Evolutionary conservation across 2,113 vertebrate genomes (phyloP).

Genomic region (Pelecanoides urinatrix): DNA sequence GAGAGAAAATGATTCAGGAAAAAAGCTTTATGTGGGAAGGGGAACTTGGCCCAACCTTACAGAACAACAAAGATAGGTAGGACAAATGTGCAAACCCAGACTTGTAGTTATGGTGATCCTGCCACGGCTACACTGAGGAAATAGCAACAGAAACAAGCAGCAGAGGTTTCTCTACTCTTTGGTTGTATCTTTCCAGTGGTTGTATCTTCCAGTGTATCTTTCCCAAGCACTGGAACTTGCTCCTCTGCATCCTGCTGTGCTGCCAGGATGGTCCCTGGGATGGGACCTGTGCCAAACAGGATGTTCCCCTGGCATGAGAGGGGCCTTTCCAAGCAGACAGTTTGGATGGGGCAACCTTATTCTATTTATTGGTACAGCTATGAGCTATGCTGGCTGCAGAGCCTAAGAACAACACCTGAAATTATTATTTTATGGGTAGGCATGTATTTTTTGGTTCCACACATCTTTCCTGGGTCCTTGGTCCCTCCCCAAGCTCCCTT

Average conservation of each 20-base stretch:
- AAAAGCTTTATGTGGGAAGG: background rate
- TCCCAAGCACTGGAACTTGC: background rate
- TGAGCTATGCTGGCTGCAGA: background rate
- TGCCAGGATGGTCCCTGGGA: background rate
- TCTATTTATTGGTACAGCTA: background rate
- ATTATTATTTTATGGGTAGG: background rate
- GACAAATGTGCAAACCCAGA: background rate
- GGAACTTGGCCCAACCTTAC: background rate
- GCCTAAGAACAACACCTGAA: background rate
- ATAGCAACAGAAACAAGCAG: background rate
- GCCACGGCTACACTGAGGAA: fast-evolving
- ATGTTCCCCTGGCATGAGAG: background rate
- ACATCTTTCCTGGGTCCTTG: background rate
- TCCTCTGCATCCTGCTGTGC: background rate
- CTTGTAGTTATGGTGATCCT: background rate
- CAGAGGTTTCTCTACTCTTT: background rate
- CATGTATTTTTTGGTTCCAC: background rate
- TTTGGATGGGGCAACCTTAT: background rate
- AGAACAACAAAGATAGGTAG: background rate
- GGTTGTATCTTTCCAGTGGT: background rate
- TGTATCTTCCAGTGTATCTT: no score
- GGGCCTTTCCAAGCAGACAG: background rate
- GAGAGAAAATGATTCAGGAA: background rate
- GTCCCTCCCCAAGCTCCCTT: background rate
- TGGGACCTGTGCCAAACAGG: background rate